Base-by-base conservation (phyloP, 2,113 vertebrate genomes). In the Isichthys henryi region DNA sequence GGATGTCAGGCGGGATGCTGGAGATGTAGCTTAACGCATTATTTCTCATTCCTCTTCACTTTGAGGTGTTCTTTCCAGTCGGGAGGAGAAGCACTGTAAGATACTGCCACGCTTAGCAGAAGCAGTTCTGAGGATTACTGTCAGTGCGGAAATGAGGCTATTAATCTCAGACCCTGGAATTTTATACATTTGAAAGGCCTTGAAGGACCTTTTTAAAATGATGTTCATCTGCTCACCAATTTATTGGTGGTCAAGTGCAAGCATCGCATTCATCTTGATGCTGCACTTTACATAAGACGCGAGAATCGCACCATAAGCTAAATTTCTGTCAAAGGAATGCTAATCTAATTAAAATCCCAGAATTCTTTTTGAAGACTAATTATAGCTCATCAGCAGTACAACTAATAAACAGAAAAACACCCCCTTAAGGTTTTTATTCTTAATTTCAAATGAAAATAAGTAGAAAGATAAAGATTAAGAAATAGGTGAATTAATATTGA, bases 61-160 rank as follows among this genome's bases (percentile, higher is more conserved):
- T 56, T 45, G 86, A 88, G 70, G 74, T 23, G 56, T 80, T 50
- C 87, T 89, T 74, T 88, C 91, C 48, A 93, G 89, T 58, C 62
- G 89, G 62, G 21, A 58, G 90, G 89, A 91, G 89, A 91, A 91
- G 90, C 91, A 89, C 91, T 89, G 39, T 84, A 92, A 91, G 92
- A 93, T 88, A 91, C 91, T 92, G 89, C 45, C 50, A 52, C 91
- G 92, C 91, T 93, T 91, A 77, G 92, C 92, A 85, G 91, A 94
- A 93, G 94, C 93, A 92, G 92, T 95, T 93, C 95, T 92, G 93
- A 94, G 95, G 95, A 96, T 96, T 95, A 95, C 94, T 94, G 94
- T 94, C 92, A 88, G 91, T 91, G 92, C 58, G 91, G 93, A 95
- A 95, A 94, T 93, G 92, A 95, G 93, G 93, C 94, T 94, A 96